Conservation (phyloP, 2,113 vertebrate species). For the Anas platyrhynchos region DNA sequence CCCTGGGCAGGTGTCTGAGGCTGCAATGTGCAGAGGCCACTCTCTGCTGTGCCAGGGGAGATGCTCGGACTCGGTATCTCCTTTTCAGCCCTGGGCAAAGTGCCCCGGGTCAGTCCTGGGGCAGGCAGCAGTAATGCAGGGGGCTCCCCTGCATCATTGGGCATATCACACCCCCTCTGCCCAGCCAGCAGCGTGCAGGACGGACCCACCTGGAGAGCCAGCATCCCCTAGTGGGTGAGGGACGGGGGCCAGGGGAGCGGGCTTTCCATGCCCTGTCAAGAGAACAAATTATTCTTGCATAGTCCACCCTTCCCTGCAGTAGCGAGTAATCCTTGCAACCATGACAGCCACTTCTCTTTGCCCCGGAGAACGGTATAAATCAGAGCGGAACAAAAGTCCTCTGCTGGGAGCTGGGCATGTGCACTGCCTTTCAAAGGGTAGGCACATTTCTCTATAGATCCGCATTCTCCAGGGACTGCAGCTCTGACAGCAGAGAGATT, state of each 20-base stretch:
- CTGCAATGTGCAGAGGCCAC: neutral
- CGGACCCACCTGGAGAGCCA: neutral
- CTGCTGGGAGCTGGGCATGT: constrained; percentile 59
- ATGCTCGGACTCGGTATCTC: rapidly evolving
- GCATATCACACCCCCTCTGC: rapidly evolving
- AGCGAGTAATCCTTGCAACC: constrained; percentile 28
- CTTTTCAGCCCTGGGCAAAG: neutral
- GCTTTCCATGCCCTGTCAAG: neutral
- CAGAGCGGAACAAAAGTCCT: constrained; percentile 62
- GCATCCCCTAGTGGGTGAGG: neutral
- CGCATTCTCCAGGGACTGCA: neutral
- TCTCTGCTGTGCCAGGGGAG: neutral
- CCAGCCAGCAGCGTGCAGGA: rapidly evolving
- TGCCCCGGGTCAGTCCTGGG: neutral
- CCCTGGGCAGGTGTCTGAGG: neutral
- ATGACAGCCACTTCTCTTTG: constrained; percentile 60
- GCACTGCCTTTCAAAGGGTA: constrained; percentile 41
- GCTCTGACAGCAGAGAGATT: constrained; percentile 59
- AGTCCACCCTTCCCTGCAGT: constrained; percentile 54
- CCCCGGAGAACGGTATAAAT: constrained; percentile 45
- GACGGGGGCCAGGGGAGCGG: rapidly evolving
- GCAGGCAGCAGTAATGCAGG: neutral
- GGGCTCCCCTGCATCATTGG: neutral
- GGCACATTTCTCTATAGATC: constrained; percentile 54
- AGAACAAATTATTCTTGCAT: constrained; percentile 12